These are phyloP conservation scores for Hydractinia symbiolongicarpus DNA, from an alignment of 30 jellyfish, hydroid and myxozoan species.

Conservation along the genomic window DNA sequence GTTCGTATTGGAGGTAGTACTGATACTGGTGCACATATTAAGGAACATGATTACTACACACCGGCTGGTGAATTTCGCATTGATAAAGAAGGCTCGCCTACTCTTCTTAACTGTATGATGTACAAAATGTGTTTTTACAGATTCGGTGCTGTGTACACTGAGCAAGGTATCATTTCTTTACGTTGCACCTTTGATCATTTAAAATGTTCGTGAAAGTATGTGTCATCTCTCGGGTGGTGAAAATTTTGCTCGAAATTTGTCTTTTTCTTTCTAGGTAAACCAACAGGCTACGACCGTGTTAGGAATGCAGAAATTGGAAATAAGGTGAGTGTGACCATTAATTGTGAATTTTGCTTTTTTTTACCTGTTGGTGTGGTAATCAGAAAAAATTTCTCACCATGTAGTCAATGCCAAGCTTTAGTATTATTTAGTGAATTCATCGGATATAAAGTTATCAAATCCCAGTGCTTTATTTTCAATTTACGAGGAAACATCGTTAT, in stretches of 20 bases:
- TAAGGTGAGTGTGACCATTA: slow-evolving; percentile 45
- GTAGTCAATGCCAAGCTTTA: too few species aligned
- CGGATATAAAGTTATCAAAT: too few species aligned
- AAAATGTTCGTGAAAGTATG: not conserved
- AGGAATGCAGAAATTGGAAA: slow-evolving; percentile 97
- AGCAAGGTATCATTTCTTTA: slow-evolving; percentile 62
- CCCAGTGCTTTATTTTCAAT: not conserved
- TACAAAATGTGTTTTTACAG: slow-evolving; percentile 96
- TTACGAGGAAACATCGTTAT: too few species aligned
- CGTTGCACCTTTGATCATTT: not conserved
- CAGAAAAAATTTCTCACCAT: too few species aligned
- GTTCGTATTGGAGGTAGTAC: slow-evolving; percentile 99
- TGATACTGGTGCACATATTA: slow-evolving; percentile 81
- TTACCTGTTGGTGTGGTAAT: too few species aligned
- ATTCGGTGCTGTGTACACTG: slow-evolving; percentile 97
- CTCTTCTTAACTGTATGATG: slow-evolving; percentile 88
- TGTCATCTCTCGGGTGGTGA: not conserved
- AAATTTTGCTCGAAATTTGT: not conserved
- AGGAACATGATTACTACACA: slow-evolving; percentile 85
- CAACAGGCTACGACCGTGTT: slow-evolving; percentile 97
- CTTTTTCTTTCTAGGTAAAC: slow-evolving; percentile 57
- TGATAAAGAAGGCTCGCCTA: slow-evolving; percentile 94
- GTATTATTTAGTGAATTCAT: too few species aligned
- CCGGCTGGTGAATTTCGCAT: slow-evolving; percentile 93
- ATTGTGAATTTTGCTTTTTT: not conserved